These are phyloP conservation scores for Alosa alosa DNA, from an alignment of 2,113 vertebrate species.

Conservation along the genomic window DNA sequence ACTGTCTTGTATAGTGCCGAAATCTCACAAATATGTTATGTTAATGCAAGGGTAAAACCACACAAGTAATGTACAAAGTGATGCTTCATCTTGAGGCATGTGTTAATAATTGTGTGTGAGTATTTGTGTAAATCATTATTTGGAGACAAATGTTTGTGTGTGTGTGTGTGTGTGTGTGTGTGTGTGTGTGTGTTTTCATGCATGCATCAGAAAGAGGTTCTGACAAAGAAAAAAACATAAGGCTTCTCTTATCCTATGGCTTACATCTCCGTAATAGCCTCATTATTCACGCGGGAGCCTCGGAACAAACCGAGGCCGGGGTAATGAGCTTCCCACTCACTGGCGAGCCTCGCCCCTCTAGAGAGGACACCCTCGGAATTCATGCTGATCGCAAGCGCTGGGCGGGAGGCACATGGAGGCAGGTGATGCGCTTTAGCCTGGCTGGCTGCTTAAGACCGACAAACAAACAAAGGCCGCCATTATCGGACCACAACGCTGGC, in stretches of 20 bases:
- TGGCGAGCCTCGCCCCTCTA: slow-evolving; percentile 62
- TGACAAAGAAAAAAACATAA: slow-evolving; percentile 37
- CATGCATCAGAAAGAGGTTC: not conserved
- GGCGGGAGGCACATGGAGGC: slow-evolving; percentile 41
- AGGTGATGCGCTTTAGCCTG: slow-evolving; percentile 11
- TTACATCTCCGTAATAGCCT: slow-evolving; percentile 72
- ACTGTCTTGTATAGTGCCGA: too few relatives aligned
- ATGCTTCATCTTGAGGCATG: not conserved
- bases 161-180: not conserved
- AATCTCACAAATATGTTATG: not conserved
- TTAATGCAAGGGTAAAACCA: not conserved
- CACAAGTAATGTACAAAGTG: not conserved
- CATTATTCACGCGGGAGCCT: slow-evolving; percentile 69
- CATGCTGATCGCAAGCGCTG: slow-evolving; percentile 55
- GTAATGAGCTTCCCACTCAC: slow-evolving; percentile 69
- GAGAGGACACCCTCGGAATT: slow-evolving; percentile 55
- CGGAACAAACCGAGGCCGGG: slow-evolving; percentile 57
- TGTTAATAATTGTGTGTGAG: not conserved
- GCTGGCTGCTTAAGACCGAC: not conserved
- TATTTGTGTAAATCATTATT: not conserved
- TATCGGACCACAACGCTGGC: not conserved
- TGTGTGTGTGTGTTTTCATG: slow-evolving; percentile 8
- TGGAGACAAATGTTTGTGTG: not conserved
- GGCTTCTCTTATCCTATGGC: slow-evolving; percentile 55
- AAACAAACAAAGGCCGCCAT: not conserved